Evolutionary conservation across 2,888 invertebrate species (phyloP).

Genomic region (Lucinisca nassula): DNA sequence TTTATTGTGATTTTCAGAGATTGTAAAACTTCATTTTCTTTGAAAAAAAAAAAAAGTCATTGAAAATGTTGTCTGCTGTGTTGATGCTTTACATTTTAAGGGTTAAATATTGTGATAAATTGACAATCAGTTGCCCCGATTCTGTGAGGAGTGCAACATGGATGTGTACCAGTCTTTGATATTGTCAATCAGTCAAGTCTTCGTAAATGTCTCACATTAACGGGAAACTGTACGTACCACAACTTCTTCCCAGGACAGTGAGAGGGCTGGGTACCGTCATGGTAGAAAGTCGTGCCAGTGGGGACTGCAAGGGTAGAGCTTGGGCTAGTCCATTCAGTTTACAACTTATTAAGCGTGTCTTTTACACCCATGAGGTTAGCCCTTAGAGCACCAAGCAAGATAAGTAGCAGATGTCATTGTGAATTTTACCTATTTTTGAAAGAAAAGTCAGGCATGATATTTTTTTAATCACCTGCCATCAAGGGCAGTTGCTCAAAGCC

Average conservation of each 20-base stretch:
- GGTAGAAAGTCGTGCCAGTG: not conserved
- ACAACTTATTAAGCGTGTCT: not conserved
- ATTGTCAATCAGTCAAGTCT: not conserved
- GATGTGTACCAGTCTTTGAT: not conserved
- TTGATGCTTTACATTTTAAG: no score
- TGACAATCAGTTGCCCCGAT: slow-evolving; percentile 61
- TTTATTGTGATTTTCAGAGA: no score
- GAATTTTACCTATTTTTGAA: not conserved
- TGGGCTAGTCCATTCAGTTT: not conserved
- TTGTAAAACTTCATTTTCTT: no score
- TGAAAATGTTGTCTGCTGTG: no score
- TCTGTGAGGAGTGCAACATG: not conserved
- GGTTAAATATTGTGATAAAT: slow-evolving; percentile 66
- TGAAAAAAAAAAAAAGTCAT: no score
- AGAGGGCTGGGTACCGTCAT: not conserved
- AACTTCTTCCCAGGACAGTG: not conserved
- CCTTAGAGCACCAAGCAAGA: not conserved
- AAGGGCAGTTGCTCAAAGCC: not conserved
- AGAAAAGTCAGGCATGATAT: no score
- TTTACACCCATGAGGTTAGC: not conserved
- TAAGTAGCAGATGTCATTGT: not conserved
- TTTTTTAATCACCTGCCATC: no score
- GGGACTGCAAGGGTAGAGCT: not conserved
- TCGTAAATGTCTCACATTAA: not conserved
- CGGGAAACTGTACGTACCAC: not conserved